Base-by-base conservation (phyloP, 2,888 invertebrate genomes). In the Uropetala carovei region DNA sequence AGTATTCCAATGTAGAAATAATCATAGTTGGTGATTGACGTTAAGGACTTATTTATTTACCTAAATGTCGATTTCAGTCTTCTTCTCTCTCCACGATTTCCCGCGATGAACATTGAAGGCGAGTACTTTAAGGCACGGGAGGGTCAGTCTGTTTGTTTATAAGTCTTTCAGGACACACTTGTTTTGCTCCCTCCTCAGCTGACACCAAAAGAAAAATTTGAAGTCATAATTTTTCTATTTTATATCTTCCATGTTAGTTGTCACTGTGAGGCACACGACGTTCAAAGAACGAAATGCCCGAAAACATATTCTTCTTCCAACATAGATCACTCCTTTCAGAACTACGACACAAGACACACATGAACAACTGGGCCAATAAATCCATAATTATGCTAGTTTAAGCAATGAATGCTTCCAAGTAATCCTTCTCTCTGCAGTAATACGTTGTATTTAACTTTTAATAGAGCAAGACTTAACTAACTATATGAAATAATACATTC, bases 51-150 rank as follows among this genome's bases (percentile, higher is more conserved):
- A 22, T 75, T 75, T 75, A 75, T 18, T 89, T 89, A 89, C 89
- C 89, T 27, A 43, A 89, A 89, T 89, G 60, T 89, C 64, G 64
- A 68, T 60, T 64, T 89, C 89, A 89, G 89, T 89, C 89, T 89
- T 89, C 89, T 89, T 89, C 89, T 89, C 89, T 89, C 89, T 89
- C 64, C 64, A 89, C n/a, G 64, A 43, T 68, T 64, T 64, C 60
- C 68, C 64, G 64, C 89, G 89, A 89, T 89, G 64, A 64, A 89
- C 89, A 89, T 89, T 89, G 89, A 89, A 89, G 89, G 64, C 68
- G 89, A 89, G 89, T 89, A 64, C 89, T 60, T 60, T 64, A 89
- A 89, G 89, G 89, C 89, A 89, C 89, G n/a, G 64, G 89, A 89
- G 89, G 89, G 68, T 64, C 89, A 89, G 89, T 89, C 89, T 64